A percentile compares a stretch with the other conserved stretches of the same genome.
These are phyloP conservation scores for Maniola jurtina DNA, from an alignment of 1,140 invertebrate species.

Conservation along the genomic window DNA sequence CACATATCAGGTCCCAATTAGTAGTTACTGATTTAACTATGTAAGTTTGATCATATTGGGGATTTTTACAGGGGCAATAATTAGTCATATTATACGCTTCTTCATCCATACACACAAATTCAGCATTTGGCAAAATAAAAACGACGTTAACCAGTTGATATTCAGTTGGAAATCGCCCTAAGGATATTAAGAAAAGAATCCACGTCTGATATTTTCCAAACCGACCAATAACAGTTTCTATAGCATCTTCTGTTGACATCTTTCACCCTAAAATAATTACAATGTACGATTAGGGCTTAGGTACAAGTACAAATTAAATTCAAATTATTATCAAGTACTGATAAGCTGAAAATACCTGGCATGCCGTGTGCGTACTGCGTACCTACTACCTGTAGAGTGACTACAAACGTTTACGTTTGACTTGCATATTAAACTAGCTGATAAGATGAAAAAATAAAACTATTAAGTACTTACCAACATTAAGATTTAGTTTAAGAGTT, in stretches of 20 bases:
- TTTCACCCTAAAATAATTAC: slow-evolving; percentile 9
- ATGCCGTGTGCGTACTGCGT: no score
- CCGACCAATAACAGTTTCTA: slow-evolving; percentile 56
- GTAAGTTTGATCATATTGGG: slow-evolving; percentile 66
- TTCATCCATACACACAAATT: slow-evolving; percentile 80
- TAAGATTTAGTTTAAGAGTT: no score
- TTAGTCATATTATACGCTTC: slow-evolving; percentile 56
- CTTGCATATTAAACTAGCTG: no score
- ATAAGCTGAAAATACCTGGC: no score
- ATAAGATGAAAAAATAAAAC: no score
- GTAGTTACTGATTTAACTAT: slow-evolving; percentile 74
- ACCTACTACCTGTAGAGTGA: no score
- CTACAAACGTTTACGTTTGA: no score
- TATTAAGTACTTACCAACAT: no score
- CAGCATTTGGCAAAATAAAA: slow-evolving; percentile 82
- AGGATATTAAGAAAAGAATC: slow-evolving; percentile 81
- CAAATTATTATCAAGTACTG: not conserved
- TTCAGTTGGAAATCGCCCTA: slow-evolving; percentile 83
- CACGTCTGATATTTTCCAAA: slow-evolving; percentile 62
- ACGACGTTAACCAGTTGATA: slow-evolving; percentile 84
- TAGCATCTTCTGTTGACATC: slow-evolving; percentile 47
- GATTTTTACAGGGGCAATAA: slow-evolving; percentile 65
- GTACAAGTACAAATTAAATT: no score
- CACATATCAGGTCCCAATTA: slow-evolving; percentile 79
- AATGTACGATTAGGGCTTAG: no score